Evolutionary conservation across 2,797 vertebrate genomes (phyloP).

Genomic region (Tenualosa thibaudeaui): DNA sequence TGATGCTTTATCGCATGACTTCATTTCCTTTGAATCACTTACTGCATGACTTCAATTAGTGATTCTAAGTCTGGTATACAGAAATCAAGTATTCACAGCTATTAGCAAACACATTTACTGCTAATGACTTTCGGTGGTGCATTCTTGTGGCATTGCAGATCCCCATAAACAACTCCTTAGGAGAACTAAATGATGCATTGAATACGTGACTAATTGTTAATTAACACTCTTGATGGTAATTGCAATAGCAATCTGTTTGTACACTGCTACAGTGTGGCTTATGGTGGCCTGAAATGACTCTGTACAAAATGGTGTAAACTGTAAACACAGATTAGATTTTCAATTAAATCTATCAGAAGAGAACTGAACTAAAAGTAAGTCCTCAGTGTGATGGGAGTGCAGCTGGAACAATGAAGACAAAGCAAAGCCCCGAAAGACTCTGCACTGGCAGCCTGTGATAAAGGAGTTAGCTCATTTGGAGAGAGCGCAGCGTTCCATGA

Average conservation of each 20-base stretch:
- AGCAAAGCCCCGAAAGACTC: neutral
- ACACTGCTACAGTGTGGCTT: neutral
- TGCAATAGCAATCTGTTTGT: neutral
- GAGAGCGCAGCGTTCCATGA: neutral
- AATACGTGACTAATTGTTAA: slow-evolving; percentile 16
- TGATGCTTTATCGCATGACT: neutral
- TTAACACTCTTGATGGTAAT: neutral
- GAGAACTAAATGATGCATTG: slow-evolving; percentile 1
- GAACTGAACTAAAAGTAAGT: neutral
- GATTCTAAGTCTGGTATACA: neutral
- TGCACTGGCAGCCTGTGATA: neutral
- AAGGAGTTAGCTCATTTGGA: neutral
- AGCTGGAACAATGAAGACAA: neutral
- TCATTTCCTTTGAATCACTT: neutral
- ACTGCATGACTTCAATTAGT: neutral
- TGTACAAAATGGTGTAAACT: neutral
- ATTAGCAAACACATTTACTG: neutral
- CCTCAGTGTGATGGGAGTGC: neutral
- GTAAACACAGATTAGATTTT: slow-evolving; percentile 9
- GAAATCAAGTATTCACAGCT: neutral
- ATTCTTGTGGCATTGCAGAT: neutral
- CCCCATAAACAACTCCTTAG: neutral
- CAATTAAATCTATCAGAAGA: neutral
- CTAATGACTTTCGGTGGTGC: neutral
- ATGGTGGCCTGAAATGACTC: slow-evolving; percentile 8